phyloP scores from a whole-genome alignment of 2,797 vertebrate species.

The Clarias laeviceps region DNA sequence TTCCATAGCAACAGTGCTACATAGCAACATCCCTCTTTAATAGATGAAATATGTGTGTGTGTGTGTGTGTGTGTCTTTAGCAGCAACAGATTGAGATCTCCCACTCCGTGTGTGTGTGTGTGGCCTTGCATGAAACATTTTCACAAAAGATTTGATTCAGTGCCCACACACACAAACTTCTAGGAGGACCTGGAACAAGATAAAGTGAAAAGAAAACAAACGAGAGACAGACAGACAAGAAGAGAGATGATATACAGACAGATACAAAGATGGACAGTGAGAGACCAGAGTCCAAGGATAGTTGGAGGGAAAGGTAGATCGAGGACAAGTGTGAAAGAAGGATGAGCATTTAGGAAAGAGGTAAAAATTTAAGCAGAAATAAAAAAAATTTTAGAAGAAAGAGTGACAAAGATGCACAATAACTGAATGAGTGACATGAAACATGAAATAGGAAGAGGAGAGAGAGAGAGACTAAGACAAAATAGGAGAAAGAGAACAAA shows the following conservation, averaged over 20 bases:
- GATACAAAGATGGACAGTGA: background rate
- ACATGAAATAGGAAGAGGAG: background rate
- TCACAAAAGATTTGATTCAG: constrained; percentile 11
- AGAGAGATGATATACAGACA: background rate
- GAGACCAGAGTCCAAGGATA: background rate
- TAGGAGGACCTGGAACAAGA: background rate
- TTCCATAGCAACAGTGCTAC: constrained; percentile 81
- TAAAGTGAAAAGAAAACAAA: background rate
- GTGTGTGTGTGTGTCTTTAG: background rate
- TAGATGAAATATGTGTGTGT: constrained; percentile 40
- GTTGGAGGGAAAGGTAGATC: background rate
- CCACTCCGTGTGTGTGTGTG: constrained; percentile 6
- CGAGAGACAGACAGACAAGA: background rate
- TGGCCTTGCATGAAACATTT: constrained; percentile 23
- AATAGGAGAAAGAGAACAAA: background rate
- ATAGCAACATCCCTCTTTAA: constrained; percentile 78
- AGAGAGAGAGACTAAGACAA: background rate
- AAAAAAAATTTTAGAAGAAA: background rate
- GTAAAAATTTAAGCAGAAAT: background rate
- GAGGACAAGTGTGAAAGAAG: background rate
- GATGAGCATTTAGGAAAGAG: background rate
- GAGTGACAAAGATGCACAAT: background rate
- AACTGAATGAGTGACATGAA: background rate
- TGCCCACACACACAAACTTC: constrained; percentile 5
- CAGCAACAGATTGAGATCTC: constrained; percentile 27